Conservation (phyloP, 2,888 invertebrate species). For the Cordilura impudica region DNA sequence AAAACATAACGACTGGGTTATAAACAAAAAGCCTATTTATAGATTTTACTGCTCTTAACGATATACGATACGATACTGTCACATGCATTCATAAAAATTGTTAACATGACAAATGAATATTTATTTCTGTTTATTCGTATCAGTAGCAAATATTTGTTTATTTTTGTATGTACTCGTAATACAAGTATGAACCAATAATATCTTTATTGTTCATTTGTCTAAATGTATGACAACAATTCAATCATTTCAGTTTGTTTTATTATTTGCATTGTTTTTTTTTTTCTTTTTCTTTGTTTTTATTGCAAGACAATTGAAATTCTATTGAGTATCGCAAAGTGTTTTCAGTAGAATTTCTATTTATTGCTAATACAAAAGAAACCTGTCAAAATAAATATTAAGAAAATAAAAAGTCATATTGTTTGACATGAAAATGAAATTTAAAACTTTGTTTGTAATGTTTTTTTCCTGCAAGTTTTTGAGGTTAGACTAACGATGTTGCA, state of each 20-base stretch:
- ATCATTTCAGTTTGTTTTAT: too few relatives aligned
- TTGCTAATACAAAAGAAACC: constrained; percentile 33
- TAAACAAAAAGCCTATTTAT: too few relatives aligned
- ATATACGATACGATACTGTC: too few relatives aligned
- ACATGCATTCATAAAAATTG: too few relatives aligned
- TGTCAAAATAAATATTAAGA: constrained; percentile 14
- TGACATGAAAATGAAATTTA: constrained; percentile 37
- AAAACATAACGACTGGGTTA: too few relatives aligned
- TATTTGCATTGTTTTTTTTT: not conserved
- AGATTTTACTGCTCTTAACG: too few relatives aligned
- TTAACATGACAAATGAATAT: constrained; percentile 28
- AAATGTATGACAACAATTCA: constrained; percentile 44
- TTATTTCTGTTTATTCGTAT: not conserved
- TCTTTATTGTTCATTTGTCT: constrained; percentile 39
- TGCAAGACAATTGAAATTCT: constrained; percentile 45
- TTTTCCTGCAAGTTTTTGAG: not conserved
- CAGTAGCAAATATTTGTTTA: not conserved
- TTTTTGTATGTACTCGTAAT: constrained; percentile 17
- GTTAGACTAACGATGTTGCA: too few relatives aligned
- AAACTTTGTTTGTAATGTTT: constrained; percentile 29
- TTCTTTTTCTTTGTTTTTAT: constrained; percentile 1
- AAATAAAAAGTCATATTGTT: constrained; percentile 20
- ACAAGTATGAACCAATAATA: constrained; percentile 53
- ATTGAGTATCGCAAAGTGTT: constrained; percentile 53
- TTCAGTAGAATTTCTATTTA: constrained; percentile 51